Base-by-base conservation (phyloP, 2,797 vertebrate species). In the Neoniphon sammara region DNA sequence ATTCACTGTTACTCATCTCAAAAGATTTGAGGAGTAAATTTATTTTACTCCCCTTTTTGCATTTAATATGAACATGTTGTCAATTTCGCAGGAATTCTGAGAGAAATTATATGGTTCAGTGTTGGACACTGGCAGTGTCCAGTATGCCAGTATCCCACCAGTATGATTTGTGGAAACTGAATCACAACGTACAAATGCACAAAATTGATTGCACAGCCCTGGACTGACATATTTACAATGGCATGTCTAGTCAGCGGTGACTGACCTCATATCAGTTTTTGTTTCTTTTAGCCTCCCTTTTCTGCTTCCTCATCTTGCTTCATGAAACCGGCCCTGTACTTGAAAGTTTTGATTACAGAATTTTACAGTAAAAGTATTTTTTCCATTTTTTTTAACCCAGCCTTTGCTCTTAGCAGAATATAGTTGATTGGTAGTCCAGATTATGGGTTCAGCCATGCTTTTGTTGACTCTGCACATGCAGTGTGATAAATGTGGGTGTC, bases 211-310 rank as follows among this genome's bases (percentile, higher is more conserved):
- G 23, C 78, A 39, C 21, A 66, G 64, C 58, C 70, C 36, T 80
- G 64, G 70, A 81, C 52, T 57, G 85, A 78, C 81, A 67, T 49
- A 21, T 81, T 27, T 47, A 39, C 9, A 75, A 34, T 84, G 62
- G 78, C 69, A 73, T n/a, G 73, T 30, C 54, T 20, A 72, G 71
- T 73, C 83, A 82, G 62, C 63, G 42, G 25, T 1, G 67, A 62
- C 70, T 85, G 86, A 87, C 87, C 88, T 83, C 73, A 70, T 85
- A 91, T 85, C 52, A 30, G 15, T 87, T 83, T 70, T 80, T 78
- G 78, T 73, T 53, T 72, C 23, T 62, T 10, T 64, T n/a, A 10
- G 27, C 20, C 9, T 66, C 75, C 59, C 42, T 67, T 59, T 73
- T 75, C 17, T 31, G 39, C 65, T 62, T 75, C 75, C 66, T 83